These are phyloP conservation scores for Cydia strobilella DNA, from an alignment of 1,140 invertebrate species.

Conservation along the genomic window DNA sequence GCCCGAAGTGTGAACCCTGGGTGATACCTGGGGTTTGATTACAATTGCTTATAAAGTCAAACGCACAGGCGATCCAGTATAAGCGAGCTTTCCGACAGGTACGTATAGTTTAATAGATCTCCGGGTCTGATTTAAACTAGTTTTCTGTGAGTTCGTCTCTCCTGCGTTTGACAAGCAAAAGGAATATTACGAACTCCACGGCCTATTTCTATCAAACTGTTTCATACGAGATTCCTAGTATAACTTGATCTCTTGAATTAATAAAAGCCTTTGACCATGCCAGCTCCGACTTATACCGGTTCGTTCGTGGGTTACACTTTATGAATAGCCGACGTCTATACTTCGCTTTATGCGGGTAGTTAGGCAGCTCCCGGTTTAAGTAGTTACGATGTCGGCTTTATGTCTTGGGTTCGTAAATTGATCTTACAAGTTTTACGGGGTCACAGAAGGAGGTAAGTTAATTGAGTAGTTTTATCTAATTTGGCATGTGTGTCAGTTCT, in stretches of 20 bases:
- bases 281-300: background rate
- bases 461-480: conserved; percentile 11
- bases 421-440: conserved; percentile 2
- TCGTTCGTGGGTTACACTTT: background rate
- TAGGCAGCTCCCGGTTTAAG: background rate
- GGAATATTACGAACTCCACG: background rate
- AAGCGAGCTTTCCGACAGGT: background rate
- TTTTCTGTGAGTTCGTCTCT: background rate
- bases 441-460: background rate
- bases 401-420: conserved; percentile 1
- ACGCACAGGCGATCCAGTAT: background rate
- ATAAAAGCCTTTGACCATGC: background rate
- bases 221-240: background rate
- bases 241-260: background rate
- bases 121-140: background rate
- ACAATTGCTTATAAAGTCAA: background rate
- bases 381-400: conserved; percentile 9
- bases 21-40: conserved; percentile 18
- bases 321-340: background rate
- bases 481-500: conserved; percentile 2
- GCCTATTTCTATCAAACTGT: background rate
- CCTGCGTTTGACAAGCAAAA: background rate
- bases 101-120: background rate
- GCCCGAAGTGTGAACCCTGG: conserved; percentile 44
- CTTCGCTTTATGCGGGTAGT: conserved; percentile 6